phyloP scores from a whole-genome alignment of 2,113 vertebrate genomes.

The Mus pahari region DNA sequence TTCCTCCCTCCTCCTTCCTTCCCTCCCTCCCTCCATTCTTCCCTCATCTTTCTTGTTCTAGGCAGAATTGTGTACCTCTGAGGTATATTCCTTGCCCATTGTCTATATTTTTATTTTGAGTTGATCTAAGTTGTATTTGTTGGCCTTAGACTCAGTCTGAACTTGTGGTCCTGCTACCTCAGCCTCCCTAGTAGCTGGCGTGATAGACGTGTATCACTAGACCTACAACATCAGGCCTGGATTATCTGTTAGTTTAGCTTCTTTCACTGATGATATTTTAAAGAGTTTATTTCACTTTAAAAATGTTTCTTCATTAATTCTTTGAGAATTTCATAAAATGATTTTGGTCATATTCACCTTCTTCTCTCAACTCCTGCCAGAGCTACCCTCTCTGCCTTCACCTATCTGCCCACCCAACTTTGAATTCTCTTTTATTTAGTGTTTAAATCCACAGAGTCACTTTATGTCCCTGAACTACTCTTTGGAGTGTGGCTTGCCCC shows the following conservation, averaged over 20 bases:
- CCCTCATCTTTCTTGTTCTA: background rate
- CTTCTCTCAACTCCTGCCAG: background rate
- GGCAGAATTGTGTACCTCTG: background rate
- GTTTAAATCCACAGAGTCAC: background rate
- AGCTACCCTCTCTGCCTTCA: background rate
- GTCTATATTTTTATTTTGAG: background rate
- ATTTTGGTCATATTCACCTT: background rate
- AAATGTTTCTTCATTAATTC: background rate
- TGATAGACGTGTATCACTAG: background rate
- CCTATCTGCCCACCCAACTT: background rate
- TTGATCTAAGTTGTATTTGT: background rate
- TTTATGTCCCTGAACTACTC: background rate
- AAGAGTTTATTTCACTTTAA: constrained; percentile 49
- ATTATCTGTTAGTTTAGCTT: background rate
- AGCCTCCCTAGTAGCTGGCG: background rate
- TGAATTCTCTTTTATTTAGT: background rate
- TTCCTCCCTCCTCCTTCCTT: background rate
- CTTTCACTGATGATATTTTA: background rate
- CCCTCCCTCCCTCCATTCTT: background rate
- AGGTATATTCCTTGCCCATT: background rate
- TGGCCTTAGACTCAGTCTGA: background rate
- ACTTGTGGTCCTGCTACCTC: background rate
- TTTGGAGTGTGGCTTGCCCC: background rate
- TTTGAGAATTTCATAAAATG: background rate
- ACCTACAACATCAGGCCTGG: background rate